A percentile compares a stretch with the other conserved stretches of the same genome.
phyloP scores from a whole-genome alignment of 2,113 vertebrate genomes.

The Theristicus caerulescens region DNA sequence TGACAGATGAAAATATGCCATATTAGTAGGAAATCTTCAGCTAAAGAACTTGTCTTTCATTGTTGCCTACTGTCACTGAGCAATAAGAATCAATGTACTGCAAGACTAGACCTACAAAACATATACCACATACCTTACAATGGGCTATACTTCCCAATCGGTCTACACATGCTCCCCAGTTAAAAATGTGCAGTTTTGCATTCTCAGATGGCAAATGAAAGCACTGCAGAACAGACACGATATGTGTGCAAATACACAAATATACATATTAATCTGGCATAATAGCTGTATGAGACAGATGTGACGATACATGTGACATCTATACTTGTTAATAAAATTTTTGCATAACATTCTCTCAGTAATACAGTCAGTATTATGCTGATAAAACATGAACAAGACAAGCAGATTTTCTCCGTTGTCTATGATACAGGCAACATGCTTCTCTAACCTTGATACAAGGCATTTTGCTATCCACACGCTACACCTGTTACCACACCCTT shows the following conservation, averaged over 20 bases:
- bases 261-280: not conserved
- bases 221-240: not conserved
- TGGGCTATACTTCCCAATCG: rapidly evolving
- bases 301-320: not conserved
- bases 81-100: too few relatives aligned
- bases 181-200: not conserved
- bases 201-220: not conserved
- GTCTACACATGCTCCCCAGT: not conserved
- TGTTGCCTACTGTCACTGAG: not conserved
- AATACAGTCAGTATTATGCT: not conserved
- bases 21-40: not conserved
- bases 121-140: not conserved
- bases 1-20: not conserved
- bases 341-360: not conserved
- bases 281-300: not conserved
- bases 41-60: not conserved
- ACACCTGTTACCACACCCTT: not conserved
- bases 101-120: not conserved
- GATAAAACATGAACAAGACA: not conserved
- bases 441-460: not conserved
- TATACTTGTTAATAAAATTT: not conserved
- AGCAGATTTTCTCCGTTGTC: not conserved
- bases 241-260: not conserved
- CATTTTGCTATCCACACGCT: not conserved
- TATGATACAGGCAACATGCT: not conserved